A percentile compares a stretch with the other conserved stretches of the same genome.
Evolutionary conservation across 2,113 vertebrate species (phyloP).

Genomic region (Psilopogon haemacephalus): DNA sequence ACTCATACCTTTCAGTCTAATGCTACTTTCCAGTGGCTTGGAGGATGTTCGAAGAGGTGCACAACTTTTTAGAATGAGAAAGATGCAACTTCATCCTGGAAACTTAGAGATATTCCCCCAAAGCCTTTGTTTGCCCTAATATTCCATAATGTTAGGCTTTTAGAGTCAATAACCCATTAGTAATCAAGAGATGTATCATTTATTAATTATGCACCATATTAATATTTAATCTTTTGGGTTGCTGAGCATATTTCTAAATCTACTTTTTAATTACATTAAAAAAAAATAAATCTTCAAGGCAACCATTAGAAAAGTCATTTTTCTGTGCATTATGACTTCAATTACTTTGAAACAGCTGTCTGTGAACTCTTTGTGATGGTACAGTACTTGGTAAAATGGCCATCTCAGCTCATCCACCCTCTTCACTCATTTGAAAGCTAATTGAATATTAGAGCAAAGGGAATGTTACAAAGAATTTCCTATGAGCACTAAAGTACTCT

Average conservation of each 20-base stretch:
- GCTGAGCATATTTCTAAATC: conserved; percentile 81
- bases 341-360: conserved; percentile 74
- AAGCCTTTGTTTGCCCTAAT: conserved; percentile 82
- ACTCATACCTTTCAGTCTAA: background rate
- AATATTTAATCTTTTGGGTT: conserved; percentile 88
- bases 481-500: background rate
- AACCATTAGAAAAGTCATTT: conserved; percentile 81
- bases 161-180: conserved; percentile 91
- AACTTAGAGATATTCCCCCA: conserved; percentile 72
- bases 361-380: conserved; percentile 60
- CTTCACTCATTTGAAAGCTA: conserved; percentile 56
- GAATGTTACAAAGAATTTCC: conserved; percentile 48
- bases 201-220: conserved; percentile 89
- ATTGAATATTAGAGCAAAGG: conserved; percentile 40
- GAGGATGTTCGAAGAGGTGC: background rate
- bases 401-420: conserved; percentile 38
- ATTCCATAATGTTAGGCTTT: conserved; percentile 85
- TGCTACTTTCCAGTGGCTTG: background rate
- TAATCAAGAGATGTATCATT: conserved; percentile 91
- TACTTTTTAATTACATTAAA: conserved; percentile 87
- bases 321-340: conserved; percentile 75
- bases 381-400: conserved; percentile 72
- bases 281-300: conserved; percentile 82
- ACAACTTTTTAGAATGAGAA: conserved; percentile 53
- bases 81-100: conserved; percentile 59